Conservation (phyloP, 2,797 vertebrate species). For the Parauchenoglanis punctatus region DNA sequence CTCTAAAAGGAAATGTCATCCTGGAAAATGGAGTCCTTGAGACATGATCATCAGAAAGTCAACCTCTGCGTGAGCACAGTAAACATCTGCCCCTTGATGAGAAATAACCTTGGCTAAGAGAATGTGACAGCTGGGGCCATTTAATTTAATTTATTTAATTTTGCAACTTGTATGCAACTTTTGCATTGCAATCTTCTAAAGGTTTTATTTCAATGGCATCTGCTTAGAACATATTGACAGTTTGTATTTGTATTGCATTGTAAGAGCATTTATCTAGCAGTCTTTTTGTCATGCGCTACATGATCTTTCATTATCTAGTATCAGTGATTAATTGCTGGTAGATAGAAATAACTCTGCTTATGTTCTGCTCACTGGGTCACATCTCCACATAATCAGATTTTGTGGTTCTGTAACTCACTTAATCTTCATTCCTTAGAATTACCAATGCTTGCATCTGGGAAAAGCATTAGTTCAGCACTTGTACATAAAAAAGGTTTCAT, state of each 20-base stretch:
- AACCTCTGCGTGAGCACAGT: conserved; percentile 5
- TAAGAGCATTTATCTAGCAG: not conserved
- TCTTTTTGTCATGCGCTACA: not conserved
- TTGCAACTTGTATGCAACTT: conserved; percentile 2
- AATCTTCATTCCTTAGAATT: not conserved
- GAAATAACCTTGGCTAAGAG: conserved; percentile 53
- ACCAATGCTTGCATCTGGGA: not conserved
- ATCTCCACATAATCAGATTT: conserved; percentile 43
- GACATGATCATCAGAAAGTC: not conserved
- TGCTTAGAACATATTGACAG: not conserved
- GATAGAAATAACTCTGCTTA: conserved; percentile 1
- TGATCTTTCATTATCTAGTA: conserved; percentile 12
- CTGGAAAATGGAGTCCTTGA: not conserved
- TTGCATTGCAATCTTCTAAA: conserved; percentile 19
- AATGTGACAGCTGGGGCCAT: conserved; percentile 42
- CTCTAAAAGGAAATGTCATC: conserved; percentile 18
- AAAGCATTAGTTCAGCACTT: not conserved
- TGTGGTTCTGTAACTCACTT: conserved; percentile 45
- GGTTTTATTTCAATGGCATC: not conserved
- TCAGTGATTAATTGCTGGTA: not conserved
- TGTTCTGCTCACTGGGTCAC: conserved; percentile 32
- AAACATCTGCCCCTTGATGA: conserved; percentile 46
- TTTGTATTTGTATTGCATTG: conserved; percentile 22
- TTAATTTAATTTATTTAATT: conserved; percentile 29
- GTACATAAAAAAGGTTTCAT: not conserved